A percentile compares a stretch with the other conserved stretches of the same genome.
Evolutionary conservation across 2,888 invertebrate species (phyloP).

Genomic region (Xiphydria camelus): DNA sequence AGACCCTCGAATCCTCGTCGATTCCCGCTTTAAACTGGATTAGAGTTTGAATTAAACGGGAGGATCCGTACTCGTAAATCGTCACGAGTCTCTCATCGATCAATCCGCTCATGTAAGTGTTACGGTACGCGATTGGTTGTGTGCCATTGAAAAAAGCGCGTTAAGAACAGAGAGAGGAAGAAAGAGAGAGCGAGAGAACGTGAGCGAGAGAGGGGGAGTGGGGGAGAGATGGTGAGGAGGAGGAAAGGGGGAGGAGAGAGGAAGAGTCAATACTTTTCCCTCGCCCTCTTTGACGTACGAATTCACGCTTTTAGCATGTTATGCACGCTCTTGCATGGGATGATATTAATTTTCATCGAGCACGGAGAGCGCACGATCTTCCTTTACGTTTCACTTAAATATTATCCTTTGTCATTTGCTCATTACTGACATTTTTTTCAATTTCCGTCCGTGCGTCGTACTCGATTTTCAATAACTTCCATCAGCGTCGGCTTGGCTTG

Average conservation of each 20-base stretch:
- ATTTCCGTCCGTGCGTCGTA: slow-evolving; percentile 24
- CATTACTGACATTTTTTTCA: slow-evolving; percentile 46
- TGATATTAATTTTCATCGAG: slow-evolving; percentile 44
- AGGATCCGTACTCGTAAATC: too few relatives aligned
- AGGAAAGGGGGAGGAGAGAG: background rate
- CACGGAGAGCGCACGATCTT: slow-evolving; percentile 28
- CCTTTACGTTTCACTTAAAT: slow-evolving; percentile 36
- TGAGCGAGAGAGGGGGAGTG: too few relatives aligned
- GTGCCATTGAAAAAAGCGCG: too few relatives aligned
- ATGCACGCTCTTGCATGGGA: slow-evolving; percentile 26
- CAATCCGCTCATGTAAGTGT: too few relatives aligned
- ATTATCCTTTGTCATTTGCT: slow-evolving; percentile 43
- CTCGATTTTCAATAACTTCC: too few relatives aligned
- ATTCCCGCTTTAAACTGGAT: too few relatives aligned
- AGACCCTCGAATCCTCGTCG: background rate
- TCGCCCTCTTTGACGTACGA: slow-evolving; percentile 17
- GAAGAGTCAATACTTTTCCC: background rate
- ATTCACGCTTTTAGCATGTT: slow-evolving; percentile 32
- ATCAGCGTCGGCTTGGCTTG: too few relatives aligned
- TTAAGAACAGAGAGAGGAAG: too few relatives aligned
- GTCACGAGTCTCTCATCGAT: too few relatives aligned
- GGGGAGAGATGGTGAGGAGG: background rate
- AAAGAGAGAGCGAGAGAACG: too few relatives aligned
- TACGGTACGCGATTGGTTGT: too few relatives aligned
- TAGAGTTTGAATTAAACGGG: too few relatives aligned